These are phyloP conservation scores for Lithobates pipiens DNA, from an alignment of 2,797 vertebrate species.

Conservation along the genomic window DNA sequence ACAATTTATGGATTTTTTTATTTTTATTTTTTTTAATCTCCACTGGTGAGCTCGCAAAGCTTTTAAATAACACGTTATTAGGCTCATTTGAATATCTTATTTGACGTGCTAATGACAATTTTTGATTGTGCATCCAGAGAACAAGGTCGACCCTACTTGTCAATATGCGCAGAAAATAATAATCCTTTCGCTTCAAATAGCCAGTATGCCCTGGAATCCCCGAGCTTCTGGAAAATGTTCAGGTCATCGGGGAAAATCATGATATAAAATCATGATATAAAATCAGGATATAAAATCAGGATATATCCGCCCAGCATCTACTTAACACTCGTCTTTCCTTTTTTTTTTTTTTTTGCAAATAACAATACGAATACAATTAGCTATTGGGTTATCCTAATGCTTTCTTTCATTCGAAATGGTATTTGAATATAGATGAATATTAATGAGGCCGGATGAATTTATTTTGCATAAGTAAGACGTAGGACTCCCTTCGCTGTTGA, in stretches of 20 bases:
- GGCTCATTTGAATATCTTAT: slow-evolving; percentile 18
- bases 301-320: slow-evolving; percentile 64
- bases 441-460: slow-evolving; percentile 86
- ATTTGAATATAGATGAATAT: slow-evolving; percentile 88
- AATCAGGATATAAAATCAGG: too few relatives aligned
- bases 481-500: slow-evolving; percentile 78
- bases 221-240: slow-evolving; percentile 9
- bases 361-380: slow-evolving; percentile 84
- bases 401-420: slow-evolving; percentile 84
- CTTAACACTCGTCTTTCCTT: slow-evolving; percentile 68
- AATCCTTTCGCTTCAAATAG: neutral
- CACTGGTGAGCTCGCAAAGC: neutral
- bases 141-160: slow-evolving; percentile 64
- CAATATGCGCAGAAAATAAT: slow-evolving; percentile 35
- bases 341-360: slow-evolving; percentile 65
- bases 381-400: slow-evolving; percentile 79
- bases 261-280: slow-evolving; percentile 60
- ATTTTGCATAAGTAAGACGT: slow-evolving; percentile 85
- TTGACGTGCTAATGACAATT: slow-evolving; percentile 34
- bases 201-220: neutral
- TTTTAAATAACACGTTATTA: slow-evolving; percentile 39
- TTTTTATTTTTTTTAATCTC: neutral
- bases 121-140: neutral
- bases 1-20: too few relatives aligned
- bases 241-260: slow-evolving; percentile 47